phyloP scores from a whole-genome alignment of 2,888 invertebrate genomes.

The Petrolisthes manimaculis region DNA sequence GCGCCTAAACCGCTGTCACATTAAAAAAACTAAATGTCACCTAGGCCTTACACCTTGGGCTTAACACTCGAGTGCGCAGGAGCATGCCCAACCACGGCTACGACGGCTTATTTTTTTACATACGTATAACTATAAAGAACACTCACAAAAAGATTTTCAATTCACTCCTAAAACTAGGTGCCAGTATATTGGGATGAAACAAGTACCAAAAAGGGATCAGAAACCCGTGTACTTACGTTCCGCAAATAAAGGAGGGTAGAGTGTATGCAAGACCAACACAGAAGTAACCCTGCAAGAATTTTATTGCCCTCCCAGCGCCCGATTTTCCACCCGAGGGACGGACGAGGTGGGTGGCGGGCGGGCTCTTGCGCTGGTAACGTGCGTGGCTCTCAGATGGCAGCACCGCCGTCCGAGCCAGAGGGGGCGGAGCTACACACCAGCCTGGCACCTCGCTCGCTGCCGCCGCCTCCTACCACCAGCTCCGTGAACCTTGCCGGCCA shows the following conservation, averaged over 20 bases:
- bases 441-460: slow-evolving; percentile 6
- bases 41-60: slow-evolving; percentile 58
- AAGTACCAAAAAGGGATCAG: slow-evolving; percentile 62
- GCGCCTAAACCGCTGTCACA: slow-evolving; percentile 60
- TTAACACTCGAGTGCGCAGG: slow-evolving; percentile 58
- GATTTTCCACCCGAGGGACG: slow-evolving; percentile 63
- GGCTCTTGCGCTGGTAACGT: slow-evolving; percentile 60
- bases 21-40: slow-evolving; percentile 59
- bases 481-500: slow-evolving; percentile 30
- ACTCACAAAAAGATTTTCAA: slow-evolving; percentile 63
- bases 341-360: slow-evolving; percentile 62
- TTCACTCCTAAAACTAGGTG: slow-evolving; percentile 60
- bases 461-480: slow-evolving; percentile 24
- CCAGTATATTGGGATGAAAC: slow-evolving; percentile 59
- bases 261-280: slow-evolving; percentile 63
- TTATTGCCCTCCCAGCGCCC: slow-evolving; percentile 62
- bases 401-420: slow-evolving; percentile 42
- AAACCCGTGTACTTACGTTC: slow-evolving; percentile 62
- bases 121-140: slow-evolving; percentile 61
- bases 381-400: slow-evolving; percentile 57
- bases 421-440: slow-evolving; percentile 43
- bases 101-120: slow-evolving; percentile 56
- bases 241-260: slow-evolving; percentile 63
- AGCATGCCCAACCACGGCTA: slow-evolving; percentile 52
- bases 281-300: slow-evolving; percentile 63